Evolutionary conservation across 30 jellyfish, hydroid and myxozoan genomes (phyloP).

Genomic region (Hydractinia symbiolongicarpus): DNA sequence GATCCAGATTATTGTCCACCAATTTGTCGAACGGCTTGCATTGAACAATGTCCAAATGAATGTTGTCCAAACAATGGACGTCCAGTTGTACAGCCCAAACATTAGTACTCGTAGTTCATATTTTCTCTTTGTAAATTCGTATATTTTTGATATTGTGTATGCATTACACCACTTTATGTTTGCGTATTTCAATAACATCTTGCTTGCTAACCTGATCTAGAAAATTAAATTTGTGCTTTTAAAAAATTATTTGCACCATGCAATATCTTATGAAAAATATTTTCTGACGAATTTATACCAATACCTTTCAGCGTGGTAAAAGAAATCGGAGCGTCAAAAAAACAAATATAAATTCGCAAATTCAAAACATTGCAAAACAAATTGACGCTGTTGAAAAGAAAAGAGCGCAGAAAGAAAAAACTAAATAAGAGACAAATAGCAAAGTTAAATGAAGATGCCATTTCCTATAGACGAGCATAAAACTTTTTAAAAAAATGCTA

Average conservation of each 20-base stretch:
- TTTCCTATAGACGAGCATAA: neutral
- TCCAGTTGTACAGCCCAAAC: slow-evolving; percentile 24
- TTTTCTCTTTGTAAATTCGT: too few species aligned
- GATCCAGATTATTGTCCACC: slow-evolving; percentile 63
- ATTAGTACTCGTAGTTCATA: neutral
- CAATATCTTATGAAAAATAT: too few species aligned
- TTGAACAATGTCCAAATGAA: slow-evolving; percentile 63
- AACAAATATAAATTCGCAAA: slow-evolving; percentile 18
- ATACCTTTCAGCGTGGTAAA: too few species aligned
- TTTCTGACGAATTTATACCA: too few species aligned
- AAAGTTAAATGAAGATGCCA: neutral
- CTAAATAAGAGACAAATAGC: neutral
- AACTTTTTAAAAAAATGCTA: neutral
- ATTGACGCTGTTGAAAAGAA: slow-evolving; percentile 37
- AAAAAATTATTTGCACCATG: too few species aligned
- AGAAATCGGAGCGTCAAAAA: slow-evolving; percentile 2
- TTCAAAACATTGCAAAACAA: slow-evolving; percentile 33
- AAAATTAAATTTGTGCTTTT: too few species aligned
- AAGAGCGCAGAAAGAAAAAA: slow-evolving; percentile 3
- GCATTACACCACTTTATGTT: too few species aligned
- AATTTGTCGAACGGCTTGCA: slow-evolving; percentile 44
- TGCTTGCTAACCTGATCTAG: too few species aligned
- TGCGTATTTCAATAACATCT: too few species aligned
- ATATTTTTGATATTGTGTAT: too few species aligned
- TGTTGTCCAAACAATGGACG: slow-evolving; percentile 46